Conservation (phyloP, 2,888 invertebrate species). For the Scaptomyza tumidula region DNA sequence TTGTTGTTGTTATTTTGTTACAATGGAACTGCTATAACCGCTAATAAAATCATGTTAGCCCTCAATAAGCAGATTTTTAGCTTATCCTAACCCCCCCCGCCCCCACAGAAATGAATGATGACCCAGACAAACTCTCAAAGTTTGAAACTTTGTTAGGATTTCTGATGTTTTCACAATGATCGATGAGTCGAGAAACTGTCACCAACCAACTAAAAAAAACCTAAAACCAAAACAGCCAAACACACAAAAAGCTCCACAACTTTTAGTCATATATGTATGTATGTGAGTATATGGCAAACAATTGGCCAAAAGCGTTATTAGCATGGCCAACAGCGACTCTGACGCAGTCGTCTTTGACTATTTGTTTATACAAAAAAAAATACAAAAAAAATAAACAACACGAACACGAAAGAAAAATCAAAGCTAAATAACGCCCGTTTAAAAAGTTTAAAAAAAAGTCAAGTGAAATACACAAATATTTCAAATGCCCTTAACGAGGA, state of each 20-base stretch:
- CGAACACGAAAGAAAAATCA: slow-evolving; percentile 10
- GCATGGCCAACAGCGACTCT: slow-evolving; percentile 57
- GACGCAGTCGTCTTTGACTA: slow-evolving; percentile 52
- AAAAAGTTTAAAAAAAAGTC: slow-evolving; percentile 68
- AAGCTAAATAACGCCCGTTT: slow-evolving; percentile 50
- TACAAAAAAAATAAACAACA: slow-evolving; percentile 3
- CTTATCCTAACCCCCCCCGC: too few relatives aligned
- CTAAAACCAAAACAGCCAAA: background rate
- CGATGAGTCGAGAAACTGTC: slow-evolving; percentile 67
- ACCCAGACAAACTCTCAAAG: slow-evolving; percentile 1
- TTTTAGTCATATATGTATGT: slow-evolving; percentile 37
- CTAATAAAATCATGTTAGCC: slow-evolving; percentile 24
- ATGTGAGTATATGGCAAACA: slow-evolving; percentile 66
- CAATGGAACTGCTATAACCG: slow-evolving; percentile 24
- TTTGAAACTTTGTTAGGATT: slow-evolving; percentile 3
- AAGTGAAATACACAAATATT: slow-evolving; percentile 68
- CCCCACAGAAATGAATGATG: slow-evolving; percentile 20
- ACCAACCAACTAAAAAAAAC: slow-evolving; percentile 29
- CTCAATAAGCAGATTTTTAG: slow-evolving; percentile 28
- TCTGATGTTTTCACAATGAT: slow-evolving; percentile 46
- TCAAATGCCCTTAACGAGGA: slow-evolving; percentile 9
- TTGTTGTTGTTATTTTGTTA: slow-evolving; percentile 14
- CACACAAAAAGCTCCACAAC: slow-evolving; percentile 15
- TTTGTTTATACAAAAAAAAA: slow-evolving; percentile 64
- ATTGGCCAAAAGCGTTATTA: slow-evolving; percentile 66